These are phyloP conservation scores for Uropetala carovei DNA, from an alignment of 2,888 invertebrate species.

Conservation along the genomic window DNA sequence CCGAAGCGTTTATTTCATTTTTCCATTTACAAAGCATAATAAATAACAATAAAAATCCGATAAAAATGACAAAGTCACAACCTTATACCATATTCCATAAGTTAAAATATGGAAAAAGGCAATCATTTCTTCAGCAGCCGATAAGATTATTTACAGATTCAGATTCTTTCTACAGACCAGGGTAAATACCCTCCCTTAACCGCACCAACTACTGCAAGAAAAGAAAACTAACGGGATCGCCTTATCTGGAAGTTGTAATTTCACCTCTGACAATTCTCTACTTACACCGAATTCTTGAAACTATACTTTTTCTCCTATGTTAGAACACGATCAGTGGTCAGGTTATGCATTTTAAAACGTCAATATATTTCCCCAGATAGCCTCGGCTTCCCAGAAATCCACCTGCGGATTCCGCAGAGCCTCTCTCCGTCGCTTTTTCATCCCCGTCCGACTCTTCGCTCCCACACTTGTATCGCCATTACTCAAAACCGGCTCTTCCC, in stretches of 20 bases:
- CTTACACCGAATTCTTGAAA: background rate
- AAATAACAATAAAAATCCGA: too few relatives aligned
- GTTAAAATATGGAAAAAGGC: background rate
- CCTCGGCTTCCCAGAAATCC: constrained; percentile 26
- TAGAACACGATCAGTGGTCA: background rate
- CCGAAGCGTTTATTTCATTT: background rate
- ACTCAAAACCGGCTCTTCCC: constrained; percentile 49
- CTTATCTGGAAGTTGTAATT: constrained; percentile 34
- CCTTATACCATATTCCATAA: background rate
- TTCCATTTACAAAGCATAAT: too few relatives aligned
- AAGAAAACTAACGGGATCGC: background rate
- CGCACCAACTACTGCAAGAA: background rate
- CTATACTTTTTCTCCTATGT: background rate
- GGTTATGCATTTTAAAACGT: constrained; percentile 18
- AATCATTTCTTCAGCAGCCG: background rate
- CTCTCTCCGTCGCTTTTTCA: background rate
- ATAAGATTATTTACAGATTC: background rate
- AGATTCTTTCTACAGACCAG: background rate
- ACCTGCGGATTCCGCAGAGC: constrained; percentile 26
- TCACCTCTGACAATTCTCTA: constrained; percentile 21
- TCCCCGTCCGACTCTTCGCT: background rate
- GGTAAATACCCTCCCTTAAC: constrained; percentile 20
- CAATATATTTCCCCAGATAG: background rate
- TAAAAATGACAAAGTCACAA: too few relatives aligned
- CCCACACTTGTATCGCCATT: constrained; percentile 19